Conservation (phyloP, 2,888 invertebrate genomes). For the Apocheima hispidaria region DNA sequence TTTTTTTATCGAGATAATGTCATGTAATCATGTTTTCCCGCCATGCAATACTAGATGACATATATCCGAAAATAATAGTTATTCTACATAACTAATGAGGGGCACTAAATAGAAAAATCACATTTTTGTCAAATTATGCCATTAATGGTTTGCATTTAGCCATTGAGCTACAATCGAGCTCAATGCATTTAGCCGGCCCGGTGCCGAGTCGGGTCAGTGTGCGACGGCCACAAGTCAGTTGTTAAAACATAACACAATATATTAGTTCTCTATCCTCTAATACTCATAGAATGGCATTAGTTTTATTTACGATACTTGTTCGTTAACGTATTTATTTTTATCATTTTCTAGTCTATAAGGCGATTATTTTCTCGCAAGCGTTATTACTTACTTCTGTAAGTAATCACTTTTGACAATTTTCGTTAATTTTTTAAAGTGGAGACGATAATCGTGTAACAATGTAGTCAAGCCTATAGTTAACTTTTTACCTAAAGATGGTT, state of each 20-base stretch:
- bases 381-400: neutral
- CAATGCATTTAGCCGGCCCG: neutral
- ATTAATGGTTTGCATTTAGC: too few relatives aligned
- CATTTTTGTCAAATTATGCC: too few relatives aligned
- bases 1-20: too few relatives aligned
- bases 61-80: too few relatives aligned
- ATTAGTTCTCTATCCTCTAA: constrained; percentile 36
- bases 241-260: constrained; percentile 49
- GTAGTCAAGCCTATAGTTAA: neutral
- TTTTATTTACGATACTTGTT: constrained; percentile 40
- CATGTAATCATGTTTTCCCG: too few relatives aligned
- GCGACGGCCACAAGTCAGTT: constrained; percentile 34
- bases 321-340: constrained; percentile 38
- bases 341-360: constrained; percentile 26
- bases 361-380: constrained; percentile 36
- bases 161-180: neutral
- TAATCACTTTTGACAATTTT: constrained; percentile 13
- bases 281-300: constrained; percentile 37
- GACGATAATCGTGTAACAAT: constrained; percentile 20
- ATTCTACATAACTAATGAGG: too few relatives aligned
- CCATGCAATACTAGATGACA: too few relatives aligned
- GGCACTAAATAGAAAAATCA: too few relatives aligned
- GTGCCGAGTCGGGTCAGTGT: neutral
- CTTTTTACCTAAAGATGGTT: neutral
- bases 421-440: constrained; percentile 4